These are phyloP conservation scores for Acropora yongei DNA, from an alignment of 64 coral and sea anemone species.

Conservation along the genomic window DNA sequence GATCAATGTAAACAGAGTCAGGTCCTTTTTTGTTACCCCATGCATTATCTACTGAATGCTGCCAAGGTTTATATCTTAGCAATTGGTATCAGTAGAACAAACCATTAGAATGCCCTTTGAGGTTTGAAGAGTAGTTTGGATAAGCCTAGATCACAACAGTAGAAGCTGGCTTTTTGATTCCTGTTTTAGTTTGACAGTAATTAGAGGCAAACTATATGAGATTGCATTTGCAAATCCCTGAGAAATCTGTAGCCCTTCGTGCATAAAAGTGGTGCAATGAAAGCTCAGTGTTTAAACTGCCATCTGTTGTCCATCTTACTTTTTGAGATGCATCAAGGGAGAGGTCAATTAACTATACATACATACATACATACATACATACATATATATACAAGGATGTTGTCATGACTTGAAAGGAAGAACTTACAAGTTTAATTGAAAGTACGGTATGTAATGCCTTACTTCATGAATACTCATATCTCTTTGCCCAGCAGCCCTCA, in stretches of 20 bases:
- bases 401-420: conserved; percentile 34
- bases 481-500: conserved; percentile 48
- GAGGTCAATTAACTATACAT: too few species aligned
- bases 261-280: conserved; percentile 58
- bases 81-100: conserved; percentile 50
- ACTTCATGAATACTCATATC: conserved; percentile 45
- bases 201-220: conserved; percentile 41
- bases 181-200: conserved; percentile 26
- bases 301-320: background rate
- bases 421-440: conserved; percentile 42
- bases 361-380: too few species aligned
- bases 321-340: conserved; percentile 40
- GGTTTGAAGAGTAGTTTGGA: conserved; percentile 42
- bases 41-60: conserved; percentile 55
- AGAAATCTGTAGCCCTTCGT: background rate
- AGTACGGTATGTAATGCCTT: conserved; percentile 15
- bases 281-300: background rate
- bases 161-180: conserved; percentile 16
- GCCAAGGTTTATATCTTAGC: conserved; percentile 52
- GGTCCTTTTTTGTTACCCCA: conserved; percentile 35
- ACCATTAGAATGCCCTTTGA: background rate
- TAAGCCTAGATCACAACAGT: conserved; percentile 32
- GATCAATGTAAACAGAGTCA: conserved; percentile 26
- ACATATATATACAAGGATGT: background rate
- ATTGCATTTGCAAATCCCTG: conserved; percentile 31